Evolutionary conservation across 92 coral and sea anemone genomes (phyloP), one percentile per base, ranked within the genome.

Genomic region (Umimayanthus kanabou): DNA sequence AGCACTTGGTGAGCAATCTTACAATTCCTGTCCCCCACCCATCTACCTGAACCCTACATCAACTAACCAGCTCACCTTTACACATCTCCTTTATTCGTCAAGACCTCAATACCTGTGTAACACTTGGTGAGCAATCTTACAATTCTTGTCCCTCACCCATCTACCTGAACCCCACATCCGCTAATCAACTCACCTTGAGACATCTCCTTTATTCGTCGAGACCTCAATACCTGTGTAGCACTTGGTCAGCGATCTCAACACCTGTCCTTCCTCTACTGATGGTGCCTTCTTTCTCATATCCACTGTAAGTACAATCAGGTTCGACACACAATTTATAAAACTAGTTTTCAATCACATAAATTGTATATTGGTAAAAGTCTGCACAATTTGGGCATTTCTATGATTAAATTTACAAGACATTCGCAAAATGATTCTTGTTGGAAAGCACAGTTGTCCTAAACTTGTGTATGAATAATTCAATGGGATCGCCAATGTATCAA

Each of bases 231-330:
- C 84, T 14, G 94, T 92, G 89, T 95, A 97, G 81, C 99, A 97
- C 81, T 97, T 97, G 84, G 94, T 91, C 72, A 97, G 85, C 3
- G 99, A 98, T 79, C 94, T 93, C 28, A 97, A 93, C 10, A 95
- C 92, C 80, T 97, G 98, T 55, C 98, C 99, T 73, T 94, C 99
- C 70, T 97, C 99, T n/a, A 94, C 95, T 22, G 97, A 90, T 30
- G 99, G 98, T 39, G 94, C 92, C 78, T 89, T 91, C 77, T 90
- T 97, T 85, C 87, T 91, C 28, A 97, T 90, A 45, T 93, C 94
- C 80, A 95, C 99, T 97, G 89, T n/a, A 43, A 73, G 26, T n/a
- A 22, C 66, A 50, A 79, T 33, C 22, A 33, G 1, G 37, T 13
- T 30, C 20, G 43, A 40, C 2, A 16, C 20, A 58, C 70, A 88